Evolutionary conservation across 2,888 invertebrate species (phyloP).

Genomic region (Lycaena phlaeas): DNA sequence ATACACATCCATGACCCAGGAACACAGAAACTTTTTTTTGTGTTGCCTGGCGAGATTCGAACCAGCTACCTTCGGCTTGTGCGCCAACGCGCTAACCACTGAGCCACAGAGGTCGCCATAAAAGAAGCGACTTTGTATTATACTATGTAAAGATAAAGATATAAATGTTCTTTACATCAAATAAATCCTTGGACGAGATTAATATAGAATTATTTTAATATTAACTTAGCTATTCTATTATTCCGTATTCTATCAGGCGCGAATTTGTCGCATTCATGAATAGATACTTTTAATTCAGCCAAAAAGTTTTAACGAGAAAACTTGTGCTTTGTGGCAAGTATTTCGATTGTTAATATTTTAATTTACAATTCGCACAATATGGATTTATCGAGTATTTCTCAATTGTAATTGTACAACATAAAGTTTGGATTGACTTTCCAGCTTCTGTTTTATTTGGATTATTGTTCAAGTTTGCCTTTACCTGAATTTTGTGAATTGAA

Average conservation of each 20-base stretch:
- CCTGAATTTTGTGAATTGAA: not conserved
- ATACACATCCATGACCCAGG: too few relatives aligned
- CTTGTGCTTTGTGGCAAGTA: not conserved
- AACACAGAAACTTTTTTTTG: too few relatives aligned
- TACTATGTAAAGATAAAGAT: too few relatives aligned
- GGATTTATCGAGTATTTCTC: not conserved
- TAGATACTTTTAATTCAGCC: slow-evolving; percentile 17
- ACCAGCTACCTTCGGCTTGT: too few relatives aligned
- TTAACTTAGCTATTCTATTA: not conserved
- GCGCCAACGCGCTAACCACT: too few relatives aligned
- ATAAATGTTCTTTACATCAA: too few relatives aligned
- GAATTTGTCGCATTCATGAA: slow-evolving; percentile 17
- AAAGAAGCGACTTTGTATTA: too few relatives aligned
- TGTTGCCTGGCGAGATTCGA: too few relatives aligned
- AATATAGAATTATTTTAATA: too few relatives aligned
- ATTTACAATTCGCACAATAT: slow-evolving; percentile 15
- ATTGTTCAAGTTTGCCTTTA: not conserved
- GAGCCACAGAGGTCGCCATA: too few relatives aligned
- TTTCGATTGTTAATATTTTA: slow-evolving; percentile 1
- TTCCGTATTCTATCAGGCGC: slow-evolving; percentile 17
- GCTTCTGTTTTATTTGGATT: not conserved
- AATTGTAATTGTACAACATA: not conserved
- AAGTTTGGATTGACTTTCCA: not conserved
- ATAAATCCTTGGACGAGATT: too few relatives aligned
- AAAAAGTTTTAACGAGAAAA: slow-evolving; percentile 5